A percentile compares a stretch with the other conserved stretches of the same genome.
phyloP scores from a whole-genome alignment of 2,113 vertebrate genomes.

The Hystrix cristata region DNA sequence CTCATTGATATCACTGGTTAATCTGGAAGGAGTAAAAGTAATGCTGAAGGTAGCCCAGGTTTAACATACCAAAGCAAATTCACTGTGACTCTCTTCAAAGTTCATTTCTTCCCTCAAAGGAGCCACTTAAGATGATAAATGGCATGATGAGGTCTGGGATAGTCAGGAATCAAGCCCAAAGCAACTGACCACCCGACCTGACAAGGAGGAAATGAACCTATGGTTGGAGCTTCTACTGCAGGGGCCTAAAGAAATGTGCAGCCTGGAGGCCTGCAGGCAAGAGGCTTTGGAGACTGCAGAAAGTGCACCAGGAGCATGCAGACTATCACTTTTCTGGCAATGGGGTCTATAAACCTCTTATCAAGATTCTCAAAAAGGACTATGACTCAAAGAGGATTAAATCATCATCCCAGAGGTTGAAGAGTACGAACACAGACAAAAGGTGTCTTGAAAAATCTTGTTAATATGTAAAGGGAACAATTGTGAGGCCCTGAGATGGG shows the following conservation, averaged over 20 bases:
- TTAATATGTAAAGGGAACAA: slow-evolving; percentile 87
- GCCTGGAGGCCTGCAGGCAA: slow-evolving; percentile 91
- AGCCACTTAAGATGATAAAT: not conserved
- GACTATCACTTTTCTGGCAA: not conserved
- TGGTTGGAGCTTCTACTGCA: slow-evolving; percentile 87
- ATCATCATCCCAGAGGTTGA: slow-evolving; percentile 83
- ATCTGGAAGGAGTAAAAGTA: not conserved
- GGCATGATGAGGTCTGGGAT: not conserved
- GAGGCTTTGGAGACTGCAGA: slow-evolving; percentile 89
- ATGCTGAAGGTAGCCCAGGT: not conserved
- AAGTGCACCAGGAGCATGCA: slow-evolving; percentile 88
- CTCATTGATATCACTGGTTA: not conserved
- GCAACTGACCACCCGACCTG: not conserved
- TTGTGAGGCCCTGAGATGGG: slow-evolving; percentile 87
- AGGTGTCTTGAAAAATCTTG: slow-evolving; percentile 87
- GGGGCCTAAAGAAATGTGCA: slow-evolving; percentile 92
- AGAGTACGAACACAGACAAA: slow-evolving; percentile 87
- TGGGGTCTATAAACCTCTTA: not conserved
- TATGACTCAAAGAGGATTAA: not conserved
- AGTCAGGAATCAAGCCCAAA: not conserved
- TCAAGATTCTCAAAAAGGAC: not conserved
- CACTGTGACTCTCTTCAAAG: not conserved
- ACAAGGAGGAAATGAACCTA: slow-evolving; percentile 56
- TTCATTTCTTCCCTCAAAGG: not conserved
- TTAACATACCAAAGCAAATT: not conserved